A percentile compares a stretch with the other conserved stretches of the same genome.
phyloP scores from a whole-genome alignment of 2,888 invertebrate genomes.

The Lasioglossum figueresi region DNA sequence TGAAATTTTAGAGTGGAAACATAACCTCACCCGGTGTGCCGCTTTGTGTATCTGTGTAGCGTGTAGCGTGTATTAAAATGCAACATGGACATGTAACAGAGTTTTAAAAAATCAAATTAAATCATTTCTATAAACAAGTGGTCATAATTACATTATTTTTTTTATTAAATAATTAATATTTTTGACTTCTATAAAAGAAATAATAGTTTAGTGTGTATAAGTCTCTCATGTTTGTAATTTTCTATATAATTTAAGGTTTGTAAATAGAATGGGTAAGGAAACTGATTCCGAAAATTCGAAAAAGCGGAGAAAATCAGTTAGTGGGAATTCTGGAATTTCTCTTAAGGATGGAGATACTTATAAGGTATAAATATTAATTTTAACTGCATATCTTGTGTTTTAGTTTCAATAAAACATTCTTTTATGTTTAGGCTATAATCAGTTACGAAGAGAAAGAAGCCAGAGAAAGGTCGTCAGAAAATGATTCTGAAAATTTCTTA shows the following conservation, averaged over 20 bases:
- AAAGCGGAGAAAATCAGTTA: constrained; percentile 76
- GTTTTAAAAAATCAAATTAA: not conserved
- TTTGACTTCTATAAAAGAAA: not conserved
- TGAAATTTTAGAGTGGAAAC: not conserved
- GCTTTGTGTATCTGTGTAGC: not conserved
- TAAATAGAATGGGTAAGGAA: constrained; percentile 76
- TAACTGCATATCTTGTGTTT: not conserved
- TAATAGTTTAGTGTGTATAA: not conserved
- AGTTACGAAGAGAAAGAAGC: constrained; percentile 91
- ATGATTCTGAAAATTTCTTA: constrained; percentile 88
- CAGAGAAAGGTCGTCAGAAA: constrained; percentile 87
- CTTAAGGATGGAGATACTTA: constrained; percentile 78
- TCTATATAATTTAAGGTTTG: constrained; percentile 4
- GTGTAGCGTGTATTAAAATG: not conserved
- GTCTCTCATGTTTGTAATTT: not conserved
- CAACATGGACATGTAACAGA: not conserved
- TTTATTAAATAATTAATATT: not conserved
- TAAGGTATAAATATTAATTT: constrained; percentile 81
- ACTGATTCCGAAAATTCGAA: constrained; percentile 76
- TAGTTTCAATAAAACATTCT: not conserved
- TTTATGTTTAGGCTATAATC: constrained; percentile 86
- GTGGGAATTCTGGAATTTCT: constrained; percentile 58
- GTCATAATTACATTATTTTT: not conserved
- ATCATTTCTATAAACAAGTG: not conserved
- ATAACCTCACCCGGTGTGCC: not conserved